Evolutionary conservation across 2,888 invertebrate genomes (phyloP).

Genomic region (Drosophila maculinotata): DNA sequence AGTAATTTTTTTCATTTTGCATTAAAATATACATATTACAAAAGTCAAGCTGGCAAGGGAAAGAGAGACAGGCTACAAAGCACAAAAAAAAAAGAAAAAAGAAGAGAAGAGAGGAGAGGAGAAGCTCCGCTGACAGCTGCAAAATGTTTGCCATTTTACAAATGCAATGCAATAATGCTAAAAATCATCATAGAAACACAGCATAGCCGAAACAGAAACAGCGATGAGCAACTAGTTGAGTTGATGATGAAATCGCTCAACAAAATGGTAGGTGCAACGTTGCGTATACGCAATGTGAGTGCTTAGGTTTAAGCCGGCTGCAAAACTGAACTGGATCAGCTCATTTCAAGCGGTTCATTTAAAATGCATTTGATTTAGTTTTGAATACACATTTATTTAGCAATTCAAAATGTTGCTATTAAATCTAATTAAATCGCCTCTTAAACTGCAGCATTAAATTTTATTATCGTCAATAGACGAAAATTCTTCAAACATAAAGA

Average conservation of each 20-base stretch:
- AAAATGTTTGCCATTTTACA: slow-evolving; percentile 73
- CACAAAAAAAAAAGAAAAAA: too few species aligned
- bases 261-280: too few species aligned
- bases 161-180: slow-evolving; percentile 70
- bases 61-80: not conserved
- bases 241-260: slow-evolving; percentile 18
- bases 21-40: slow-evolving; percentile 70
- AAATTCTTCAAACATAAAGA: too few species aligned
- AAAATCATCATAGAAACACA: slow-evolving; percentile 68
- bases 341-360: slow-evolving; percentile 11
- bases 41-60: slow-evolving; percentile 40
- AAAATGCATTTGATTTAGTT: too few species aligned
- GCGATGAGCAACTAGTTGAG: not conserved
- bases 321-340: not conserved
- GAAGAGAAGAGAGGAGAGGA: slow-evolving; percentile 1
- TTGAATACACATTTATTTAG: too few species aligned
- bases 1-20: slow-evolving; percentile 77
- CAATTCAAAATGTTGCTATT: too few species aligned
- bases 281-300: slow-evolving; percentile 49
- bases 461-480: too few species aligned
- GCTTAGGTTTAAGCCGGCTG: not conserved
- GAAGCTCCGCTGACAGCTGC: slow-evolving; percentile 42
- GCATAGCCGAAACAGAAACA: too few species aligned
- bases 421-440: too few species aligned
- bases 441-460: too few species aligned